These are phyloP conservation scores for Neopelma chrysocephalum DNA, from an alignment of 2,797 vertebrate genomes.

Conservation along the genomic window DNA sequence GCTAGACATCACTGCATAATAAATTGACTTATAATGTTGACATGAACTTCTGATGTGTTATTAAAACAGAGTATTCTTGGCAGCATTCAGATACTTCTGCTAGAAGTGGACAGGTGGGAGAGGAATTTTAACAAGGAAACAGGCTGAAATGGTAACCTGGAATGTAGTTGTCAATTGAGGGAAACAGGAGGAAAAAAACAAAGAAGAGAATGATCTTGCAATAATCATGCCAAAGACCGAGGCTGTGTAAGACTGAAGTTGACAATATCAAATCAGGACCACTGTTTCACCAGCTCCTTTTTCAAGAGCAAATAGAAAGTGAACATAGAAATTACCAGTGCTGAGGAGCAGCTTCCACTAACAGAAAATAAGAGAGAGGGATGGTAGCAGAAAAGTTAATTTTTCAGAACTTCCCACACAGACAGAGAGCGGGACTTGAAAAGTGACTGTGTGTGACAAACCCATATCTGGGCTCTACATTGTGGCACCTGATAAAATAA, in stretches of 20 bases:
- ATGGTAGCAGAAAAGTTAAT: background rate
- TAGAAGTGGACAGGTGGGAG: background rate
- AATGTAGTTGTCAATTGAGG: background rate
- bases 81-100: background rate
- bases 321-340: background rate
- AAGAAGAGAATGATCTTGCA: too few relatives aligned
- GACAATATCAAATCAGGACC: background rate
- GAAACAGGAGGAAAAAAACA: background rate
- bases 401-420: background rate
- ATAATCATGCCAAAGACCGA: background rate
- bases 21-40: background rate
- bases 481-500: background rate
- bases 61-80: background rate
- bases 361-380: background rate
- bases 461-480: background rate
- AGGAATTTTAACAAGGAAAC: background rate
- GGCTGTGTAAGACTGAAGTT: background rate
- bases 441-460: background rate
- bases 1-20: background rate
- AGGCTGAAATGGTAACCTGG: background rate
- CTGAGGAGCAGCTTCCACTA: background rate
- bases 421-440: background rate
- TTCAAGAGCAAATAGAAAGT: background rate
- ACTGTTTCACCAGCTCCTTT: background rate
- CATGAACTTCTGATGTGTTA: background rate